These are phyloP conservation scores for Corythaeola cristata DNA, from an alignment of 2,113 vertebrate species.

Conservation along the genomic window DNA sequence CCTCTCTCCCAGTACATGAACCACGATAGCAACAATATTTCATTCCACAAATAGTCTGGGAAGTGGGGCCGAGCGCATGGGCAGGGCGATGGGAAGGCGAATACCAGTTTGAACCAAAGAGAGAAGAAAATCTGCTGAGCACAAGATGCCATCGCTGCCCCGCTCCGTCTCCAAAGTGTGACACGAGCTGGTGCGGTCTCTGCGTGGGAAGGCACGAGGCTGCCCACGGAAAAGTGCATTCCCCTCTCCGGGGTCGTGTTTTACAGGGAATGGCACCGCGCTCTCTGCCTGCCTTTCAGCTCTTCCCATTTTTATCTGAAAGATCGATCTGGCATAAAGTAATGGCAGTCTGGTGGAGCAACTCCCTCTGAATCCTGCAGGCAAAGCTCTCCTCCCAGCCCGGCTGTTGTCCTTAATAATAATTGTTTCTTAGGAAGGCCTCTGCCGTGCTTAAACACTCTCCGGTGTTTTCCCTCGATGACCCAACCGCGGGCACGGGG, in stretches of 20 bases:
- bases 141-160: background rate
- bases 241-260: background rate
- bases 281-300: background rate
- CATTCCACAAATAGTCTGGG: constrained; percentile 42
- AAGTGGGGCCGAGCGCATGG: background rate
- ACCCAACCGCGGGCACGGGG: background rate
- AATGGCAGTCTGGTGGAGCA: background rate
- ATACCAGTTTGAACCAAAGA: background rate
- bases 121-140: background rate
- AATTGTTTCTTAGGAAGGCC: background rate
- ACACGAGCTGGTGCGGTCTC: background rate
- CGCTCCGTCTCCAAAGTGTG: background rate
- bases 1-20: constrained; percentile 26
- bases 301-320: background rate
- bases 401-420: background rate
- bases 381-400: background rate
- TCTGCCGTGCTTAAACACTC: rapidly evolving
- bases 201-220: background rate
- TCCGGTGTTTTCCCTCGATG: background rate
- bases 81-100: background rate
- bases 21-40: constrained; percentile 37
- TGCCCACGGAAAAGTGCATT: background rate
- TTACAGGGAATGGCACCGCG: background rate
- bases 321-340: background rate
- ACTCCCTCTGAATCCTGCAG: background rate